Percentiles rank a stretch among this genome's conserved stretches.
Evolutionary conservation across 2,888 invertebrate species (phyloP).

Genomic region (Pachliopta kotzebuea): DNA sequence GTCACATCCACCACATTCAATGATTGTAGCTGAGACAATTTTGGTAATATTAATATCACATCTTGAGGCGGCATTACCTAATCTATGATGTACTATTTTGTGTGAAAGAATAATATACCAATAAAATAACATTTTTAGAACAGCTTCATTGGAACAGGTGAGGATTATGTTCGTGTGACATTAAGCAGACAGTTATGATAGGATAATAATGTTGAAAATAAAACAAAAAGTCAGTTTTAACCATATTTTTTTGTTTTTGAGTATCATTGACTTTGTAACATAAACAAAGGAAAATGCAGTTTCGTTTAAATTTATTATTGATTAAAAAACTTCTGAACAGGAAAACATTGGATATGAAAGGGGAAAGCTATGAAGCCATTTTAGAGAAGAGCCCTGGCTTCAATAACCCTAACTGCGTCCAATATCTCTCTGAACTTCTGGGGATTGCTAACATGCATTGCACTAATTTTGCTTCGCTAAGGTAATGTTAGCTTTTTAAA

Average conservation of each 20-base stretch:
- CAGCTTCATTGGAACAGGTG: conserved; percentile 78
- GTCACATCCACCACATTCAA: conserved; percentile 55
- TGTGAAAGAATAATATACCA: conserved; percentile 74
- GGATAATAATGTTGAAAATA: conserved; percentile 50
- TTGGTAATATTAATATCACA: conserved; percentile 76
- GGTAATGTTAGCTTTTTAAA: conserved; percentile 67
- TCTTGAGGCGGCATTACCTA: conserved; percentile 71
- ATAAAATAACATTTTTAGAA: conserved; percentile 78
- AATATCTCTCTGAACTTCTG: conserved; percentile 88
- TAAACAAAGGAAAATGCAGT: conserved; percentile 44
- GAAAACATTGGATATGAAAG: conserved; percentile 89
- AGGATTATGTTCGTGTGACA: conserved; percentile 75
- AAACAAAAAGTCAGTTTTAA: conserved; percentile 46
- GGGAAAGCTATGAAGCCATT: conserved; percentile 89
- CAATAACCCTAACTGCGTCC: conserved; percentile 94
- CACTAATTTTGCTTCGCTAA: conserved; percentile 85
- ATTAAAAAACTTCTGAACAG: conserved; percentile 64
- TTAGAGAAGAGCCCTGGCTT: conserved; percentile 91
- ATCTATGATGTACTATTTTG: conserved; percentile 75
- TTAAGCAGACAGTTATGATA: conserved; percentile 51
- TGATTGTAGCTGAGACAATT: conserved; percentile 67
- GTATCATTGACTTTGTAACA: conserved; percentile 46
- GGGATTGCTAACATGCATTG: conserved; percentile 85
- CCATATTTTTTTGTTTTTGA: conserved; percentile 41
- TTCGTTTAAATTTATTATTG: conserved; percentile 41